Evolutionary conservation across 2,113 vertebrate genomes (phyloP).

Genomic region (Oenanthe melanoleuca): DNA sequence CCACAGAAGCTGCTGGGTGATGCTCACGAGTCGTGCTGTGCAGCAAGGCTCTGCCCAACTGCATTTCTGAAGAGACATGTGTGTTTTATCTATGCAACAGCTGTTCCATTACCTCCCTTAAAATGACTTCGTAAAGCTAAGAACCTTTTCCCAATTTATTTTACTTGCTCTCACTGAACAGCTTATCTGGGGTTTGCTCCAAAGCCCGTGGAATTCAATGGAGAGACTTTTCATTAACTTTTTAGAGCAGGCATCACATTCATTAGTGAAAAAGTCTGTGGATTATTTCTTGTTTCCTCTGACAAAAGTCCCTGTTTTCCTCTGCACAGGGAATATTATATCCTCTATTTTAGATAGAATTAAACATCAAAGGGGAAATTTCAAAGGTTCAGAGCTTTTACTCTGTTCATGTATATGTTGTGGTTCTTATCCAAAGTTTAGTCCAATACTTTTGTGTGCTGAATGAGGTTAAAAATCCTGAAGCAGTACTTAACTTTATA

Average conservation of each 20-base stretch:
- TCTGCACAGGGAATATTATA: neutral
- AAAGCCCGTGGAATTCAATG: neutral
- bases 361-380: neutral
- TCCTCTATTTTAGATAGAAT: neutral
- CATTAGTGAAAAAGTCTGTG: neutral
- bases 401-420: neutral
- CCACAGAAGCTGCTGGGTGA: neutral
- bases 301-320: neutral
- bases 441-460: neutral
- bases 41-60: neutral
- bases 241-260: neutral
- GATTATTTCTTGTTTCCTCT: neutral
- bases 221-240: constrained; percentile 38
- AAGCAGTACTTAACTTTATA: neutral
- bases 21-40: neutral
- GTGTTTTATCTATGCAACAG: constrained; percentile 51
- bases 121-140: constrained; percentile 55
- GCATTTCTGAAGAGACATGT: neutral
- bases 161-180: constrained; percentile 4
- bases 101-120: constrained; percentile 49
- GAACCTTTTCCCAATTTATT: constrained; percentile 44
- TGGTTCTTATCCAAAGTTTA: neutral
- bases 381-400: neutral
- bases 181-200: constrained; percentile 32
- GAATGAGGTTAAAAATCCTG: neutral